A percentile compares a stretch with the other conserved stretches of the same genome.
phyloP scores from a whole-genome alignment of 2,113 vertebrate genomes.

The Saiga tatarica region DNA sequence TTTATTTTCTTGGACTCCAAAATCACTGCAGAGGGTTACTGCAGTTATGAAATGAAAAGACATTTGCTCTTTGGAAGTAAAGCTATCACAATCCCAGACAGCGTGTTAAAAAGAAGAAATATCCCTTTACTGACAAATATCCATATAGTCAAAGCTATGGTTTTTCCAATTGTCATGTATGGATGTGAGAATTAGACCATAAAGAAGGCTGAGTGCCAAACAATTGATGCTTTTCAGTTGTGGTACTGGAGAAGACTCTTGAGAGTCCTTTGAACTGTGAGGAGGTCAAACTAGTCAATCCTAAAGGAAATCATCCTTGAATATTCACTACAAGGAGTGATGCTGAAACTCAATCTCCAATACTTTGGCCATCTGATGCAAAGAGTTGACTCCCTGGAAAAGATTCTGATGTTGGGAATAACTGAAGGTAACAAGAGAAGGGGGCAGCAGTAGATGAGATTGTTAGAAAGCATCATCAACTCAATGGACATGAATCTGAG shows the following conservation, averaged over 20 bases:
- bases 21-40: background rate
- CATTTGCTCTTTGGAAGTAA: background rate
- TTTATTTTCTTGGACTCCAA: background rate
- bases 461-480: background rate
- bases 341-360: background rate
- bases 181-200: background rate
- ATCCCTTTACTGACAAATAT: background rate
- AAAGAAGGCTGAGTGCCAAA: background rate
- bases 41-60: background rate
- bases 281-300: background rate
- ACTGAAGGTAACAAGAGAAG: background rate
- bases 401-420: background rate
- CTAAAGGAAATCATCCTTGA: background rate
- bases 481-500: background rate
- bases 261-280: background rate
- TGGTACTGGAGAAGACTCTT: background rate
- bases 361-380: background rate
- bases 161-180: background rate
- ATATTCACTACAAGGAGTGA: background rate
- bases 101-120: background rate
- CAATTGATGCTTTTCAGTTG: background rate
- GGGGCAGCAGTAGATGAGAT: background rate
- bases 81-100: background rate
- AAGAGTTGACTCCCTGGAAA: background rate
- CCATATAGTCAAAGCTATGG: background rate